Evolutionary conservation across 2,113 vertebrate species (phyloP).

Genomic region (Chunga burmeisteri): DNA sequence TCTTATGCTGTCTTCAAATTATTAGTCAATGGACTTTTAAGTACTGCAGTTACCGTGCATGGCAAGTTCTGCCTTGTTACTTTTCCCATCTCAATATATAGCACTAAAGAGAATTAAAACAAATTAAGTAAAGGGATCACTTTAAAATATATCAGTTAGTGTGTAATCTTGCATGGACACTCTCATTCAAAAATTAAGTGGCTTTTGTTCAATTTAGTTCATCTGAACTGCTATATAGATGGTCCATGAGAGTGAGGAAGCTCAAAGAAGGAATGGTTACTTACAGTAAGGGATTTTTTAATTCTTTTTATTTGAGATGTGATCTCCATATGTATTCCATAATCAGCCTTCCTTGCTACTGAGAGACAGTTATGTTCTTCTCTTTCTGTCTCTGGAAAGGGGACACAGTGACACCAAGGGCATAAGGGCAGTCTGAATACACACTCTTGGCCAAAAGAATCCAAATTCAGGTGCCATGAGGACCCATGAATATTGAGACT

Average conservation of each 20-base stretch:
- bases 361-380: conserved; percentile 59
- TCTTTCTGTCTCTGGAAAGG: conserved; percentile 62
- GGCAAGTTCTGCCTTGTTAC: background rate
- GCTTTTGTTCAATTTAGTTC: background rate
- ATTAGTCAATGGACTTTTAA: background rate
- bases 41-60: background rate
- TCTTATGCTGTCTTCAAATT: background rate
- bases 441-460: conserved; percentile 47
- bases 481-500: conserved; percentile 36
- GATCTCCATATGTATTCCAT: conserved; percentile 31
- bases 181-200: background rate
- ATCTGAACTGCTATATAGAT: background rate
- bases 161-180: background rate
- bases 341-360: conserved; percentile 17
- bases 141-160: background rate
- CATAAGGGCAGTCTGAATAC: conserved; percentile 51
- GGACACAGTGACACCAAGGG: conserved; percentile 46
- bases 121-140: background rate
- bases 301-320: background rate
- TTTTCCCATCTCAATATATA: background rate
- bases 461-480: conserved; percentile 46
- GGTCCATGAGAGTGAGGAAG: background rate
- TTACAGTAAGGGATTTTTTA: background rate
- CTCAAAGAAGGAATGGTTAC: background rate
- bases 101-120: background rate